Base-by-base conservation (phyloP, 2,797 vertebrate species). In the Sebastolobus altivelis region DNA sequence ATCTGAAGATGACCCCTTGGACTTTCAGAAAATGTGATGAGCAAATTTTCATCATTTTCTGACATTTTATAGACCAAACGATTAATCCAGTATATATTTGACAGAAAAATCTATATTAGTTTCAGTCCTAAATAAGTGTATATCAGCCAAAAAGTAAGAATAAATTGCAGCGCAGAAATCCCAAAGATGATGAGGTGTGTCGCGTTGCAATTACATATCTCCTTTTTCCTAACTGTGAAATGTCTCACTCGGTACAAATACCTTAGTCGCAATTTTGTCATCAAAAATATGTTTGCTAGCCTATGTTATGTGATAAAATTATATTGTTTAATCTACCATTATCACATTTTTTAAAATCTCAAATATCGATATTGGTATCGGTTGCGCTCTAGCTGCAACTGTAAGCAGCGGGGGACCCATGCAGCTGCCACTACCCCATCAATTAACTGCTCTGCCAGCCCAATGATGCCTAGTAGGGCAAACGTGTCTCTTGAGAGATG, bases 401-500 rank as follows among this genome's bases (percentile, higher is more conserved):
- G 29, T n/a, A 55, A 60, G 6, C 59, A 79, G 55, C 60, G 67
- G 59, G 65, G 46, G 67, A 82, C 35, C 68, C n/a, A n/a, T 73
- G 25, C 62, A 76, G 79, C 67, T 79, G 56, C 72, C 20, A 35
- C 43, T 20, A n/a, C 31, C 55, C 56, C 59, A 74, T 85, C 67
- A 73, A 68, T 80, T 66, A 75, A 33, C 8, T 77, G 62, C 77
- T 59, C 77, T 58, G 56, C 61, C 65, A 70, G 75, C 60, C 31
- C 70, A 72, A 35, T 65, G 75, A 81, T 56, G 79, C 69, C 38
- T 52, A 38, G 52, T 65, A 73, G 73, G 68, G 61, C 69, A 68
- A 87, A 59, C 49, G 31, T 11, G 77, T 79, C 73, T 76, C 84
- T 56, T 14, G 79, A 87, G 83, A 35, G 70, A 87, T 81, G 65